Percentiles rank a stretch among this genome's conserved stretches.
phyloP scores from a whole-genome alignment of 2,113 vertebrate genomes.

The Scophthalmus maximus region DNA sequence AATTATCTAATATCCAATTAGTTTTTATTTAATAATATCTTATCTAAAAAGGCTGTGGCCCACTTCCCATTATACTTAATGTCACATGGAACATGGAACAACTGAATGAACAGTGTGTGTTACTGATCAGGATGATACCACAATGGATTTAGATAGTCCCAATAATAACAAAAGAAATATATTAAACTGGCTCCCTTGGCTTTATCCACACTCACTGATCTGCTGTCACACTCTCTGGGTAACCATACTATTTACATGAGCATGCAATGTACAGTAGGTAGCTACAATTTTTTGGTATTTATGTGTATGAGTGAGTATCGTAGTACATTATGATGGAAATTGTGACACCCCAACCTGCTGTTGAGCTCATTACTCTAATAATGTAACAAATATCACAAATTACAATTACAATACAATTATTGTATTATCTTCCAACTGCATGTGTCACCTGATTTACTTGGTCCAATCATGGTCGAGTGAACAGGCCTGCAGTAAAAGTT shows the following conservation, averaged over 20 bases:
- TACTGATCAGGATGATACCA: not conserved
- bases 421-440: not conserved
- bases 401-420: too few relatives aligned
- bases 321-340: not conserved
- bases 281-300: not conserved
- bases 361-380: too few relatives aligned
- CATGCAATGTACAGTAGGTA: not conserved
- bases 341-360: not conserved
- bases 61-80: not conserved
- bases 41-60: not conserved
- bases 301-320: too few relatives aligned
- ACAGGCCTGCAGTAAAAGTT: not conserved
- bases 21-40: constrained; percentile 17
- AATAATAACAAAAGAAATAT: not conserved
- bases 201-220: not conserved
- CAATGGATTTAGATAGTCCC: not conserved
- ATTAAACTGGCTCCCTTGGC: not conserved
- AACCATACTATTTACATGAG: not conserved
- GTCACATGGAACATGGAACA: not conserved
- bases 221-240: not conserved
- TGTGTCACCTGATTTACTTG: not conserved
- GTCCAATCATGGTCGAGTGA: not conserved
- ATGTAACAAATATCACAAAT: too few relatives aligned
- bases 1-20: constrained; percentile 25
- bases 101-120: not conserved